Conservation (phyloP, 2,888 invertebrate genomes). For the Xestia ashworthii region DNA sequence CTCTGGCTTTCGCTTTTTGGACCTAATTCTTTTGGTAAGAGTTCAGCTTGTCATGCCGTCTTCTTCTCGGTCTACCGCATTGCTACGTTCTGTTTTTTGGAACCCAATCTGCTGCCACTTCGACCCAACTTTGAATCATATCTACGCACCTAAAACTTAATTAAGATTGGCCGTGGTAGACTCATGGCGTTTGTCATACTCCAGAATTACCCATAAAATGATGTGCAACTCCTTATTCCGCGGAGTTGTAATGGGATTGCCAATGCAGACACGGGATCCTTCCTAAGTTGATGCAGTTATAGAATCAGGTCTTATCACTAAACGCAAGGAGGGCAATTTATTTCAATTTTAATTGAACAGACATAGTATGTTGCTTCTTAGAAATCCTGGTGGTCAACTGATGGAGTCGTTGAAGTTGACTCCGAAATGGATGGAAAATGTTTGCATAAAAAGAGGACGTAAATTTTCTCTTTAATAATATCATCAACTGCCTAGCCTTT, state of each 20-base stretch:
- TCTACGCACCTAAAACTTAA: background rate
- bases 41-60: no score
- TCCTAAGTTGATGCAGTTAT: background rate
- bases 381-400: background rate
- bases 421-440: background rate
- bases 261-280: background rate
- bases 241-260: background rate
- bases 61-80: no score
- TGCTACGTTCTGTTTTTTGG: no score
- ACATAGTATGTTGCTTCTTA: background rate
- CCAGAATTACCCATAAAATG: background rate
- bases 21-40: background rate
- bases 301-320: background rate
- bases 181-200: background rate
- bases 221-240: background rate
- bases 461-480: background rate
- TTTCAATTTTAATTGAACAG: background rate
- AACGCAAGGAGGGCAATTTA: background rate
- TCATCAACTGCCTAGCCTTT: background rate
- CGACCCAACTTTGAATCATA: background rate
- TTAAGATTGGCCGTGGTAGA: background rate
- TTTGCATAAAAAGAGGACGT: background rate
- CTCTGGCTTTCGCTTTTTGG: background rate
- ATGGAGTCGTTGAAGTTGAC: background rate
- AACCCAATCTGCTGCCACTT: no score